Percentiles rank a stretch among this genome's conserved stretches.
phyloP scores from a whole-genome alignment of 2,888 invertebrate genomes.

The Epistrophella euchroma region DNA sequence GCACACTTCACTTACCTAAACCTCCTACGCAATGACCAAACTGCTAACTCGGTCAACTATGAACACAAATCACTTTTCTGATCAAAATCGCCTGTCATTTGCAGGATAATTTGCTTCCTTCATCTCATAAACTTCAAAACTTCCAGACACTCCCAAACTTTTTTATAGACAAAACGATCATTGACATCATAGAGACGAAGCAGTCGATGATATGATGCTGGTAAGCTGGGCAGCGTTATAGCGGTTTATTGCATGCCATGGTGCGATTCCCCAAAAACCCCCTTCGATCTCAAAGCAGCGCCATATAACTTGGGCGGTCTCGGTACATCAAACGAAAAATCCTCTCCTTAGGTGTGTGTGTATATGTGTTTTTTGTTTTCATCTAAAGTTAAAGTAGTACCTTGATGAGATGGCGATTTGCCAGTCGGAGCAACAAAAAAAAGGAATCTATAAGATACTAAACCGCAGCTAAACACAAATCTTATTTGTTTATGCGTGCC shows the following conservation, averaged over 20 bases:
- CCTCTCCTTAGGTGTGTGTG: slow-evolving; percentile 10
- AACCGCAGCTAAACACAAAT: slow-evolving; percentile 65
- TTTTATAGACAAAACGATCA: slow-evolving; percentile 26
- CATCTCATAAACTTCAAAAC: slow-evolving; percentile 51
- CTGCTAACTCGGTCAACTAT: slow-evolving; percentile 47
- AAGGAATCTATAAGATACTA: slow-evolving; percentile 5
- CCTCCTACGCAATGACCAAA: slow-evolving; percentile 61
- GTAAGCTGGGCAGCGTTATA: slow-evolving; percentile 43
- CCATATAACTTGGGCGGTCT: slow-evolving; percentile 72
- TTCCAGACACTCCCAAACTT: slow-evolving; percentile 63
- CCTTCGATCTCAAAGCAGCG: slow-evolving; percentile 30
- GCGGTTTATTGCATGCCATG: slow-evolving; percentile 71
- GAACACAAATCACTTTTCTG: slow-evolving; percentile 55
- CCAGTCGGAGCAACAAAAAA: slow-evolving; percentile 25
- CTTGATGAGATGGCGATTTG: slow-evolving; percentile 75
- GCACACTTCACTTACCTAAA: neutral
- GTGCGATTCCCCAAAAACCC: slow-evolving; percentile 43
- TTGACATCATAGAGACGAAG: slow-evolving; percentile 52
- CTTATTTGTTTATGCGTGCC: slow-evolving; percentile 76
- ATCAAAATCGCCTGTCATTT: slow-evolving; percentile 57
- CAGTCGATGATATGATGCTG: slow-evolving; percentile 17
- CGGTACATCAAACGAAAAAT: slow-evolving; percentile 70
- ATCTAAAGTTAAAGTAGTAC: slow-evolving; percentile 74
- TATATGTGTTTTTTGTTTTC: slow-evolving; percentile 33
- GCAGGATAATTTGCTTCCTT: slow-evolving; percentile 52